Percentiles rank a stretch among this genome's conserved stretches.
phyloP scores from a whole-genome alignment of 2,888 invertebrate genomes.

The Lycaena phlaeas region DNA sequence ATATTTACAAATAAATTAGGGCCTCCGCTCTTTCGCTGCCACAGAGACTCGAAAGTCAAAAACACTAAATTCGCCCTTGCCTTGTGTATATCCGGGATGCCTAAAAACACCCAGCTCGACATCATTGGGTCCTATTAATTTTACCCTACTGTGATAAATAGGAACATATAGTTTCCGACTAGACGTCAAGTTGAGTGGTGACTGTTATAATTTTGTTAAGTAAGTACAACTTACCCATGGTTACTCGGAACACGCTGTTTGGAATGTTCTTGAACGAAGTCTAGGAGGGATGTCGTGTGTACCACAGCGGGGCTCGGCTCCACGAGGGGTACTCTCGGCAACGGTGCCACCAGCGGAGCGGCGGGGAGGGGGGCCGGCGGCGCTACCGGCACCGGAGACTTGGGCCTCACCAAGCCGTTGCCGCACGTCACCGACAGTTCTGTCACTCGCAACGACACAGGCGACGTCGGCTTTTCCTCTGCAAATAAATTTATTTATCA shows the following conservation, averaged over 20 bases:
- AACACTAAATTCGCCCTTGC: too few species aligned
- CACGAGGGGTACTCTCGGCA: conserved; percentile 11
- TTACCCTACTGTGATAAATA: too few species aligned
- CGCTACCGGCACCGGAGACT: conserved; percentile 28
- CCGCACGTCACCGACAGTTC: conserved; percentile 49
- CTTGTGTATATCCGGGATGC: too few species aligned
- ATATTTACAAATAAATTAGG: too few species aligned
- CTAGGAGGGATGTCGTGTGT: conserved; percentile 45
- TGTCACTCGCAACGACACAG: conserved; percentile 53
- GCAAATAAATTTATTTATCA: too few species aligned
- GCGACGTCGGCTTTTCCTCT: conserved; percentile 67
- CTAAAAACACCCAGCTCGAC: too few species aligned
- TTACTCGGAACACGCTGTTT: conserved; percentile 62
- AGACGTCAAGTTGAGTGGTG: too few species aligned
- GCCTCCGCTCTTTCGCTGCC: too few species aligned
- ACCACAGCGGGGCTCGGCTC: conserved; percentile 24
- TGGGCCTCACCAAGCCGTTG: conserved; percentile 44
- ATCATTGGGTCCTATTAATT: too few species aligned
- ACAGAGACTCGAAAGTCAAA: too few species aligned
- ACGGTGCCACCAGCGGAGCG: conserved; percentile 27
- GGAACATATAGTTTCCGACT: too few species aligned
- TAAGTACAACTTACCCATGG: conserved; percentile 65
- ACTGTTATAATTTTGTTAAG: too few species aligned
- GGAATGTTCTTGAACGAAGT: conserved; percentile 70
- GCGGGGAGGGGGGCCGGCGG: conserved; percentile 27